A percentile compares a stretch with the other conserved stretches of the same genome.
Conservation (phyloP, 1,140 invertebrate genomes). For the Protaetia brevitarsis region DNA sequence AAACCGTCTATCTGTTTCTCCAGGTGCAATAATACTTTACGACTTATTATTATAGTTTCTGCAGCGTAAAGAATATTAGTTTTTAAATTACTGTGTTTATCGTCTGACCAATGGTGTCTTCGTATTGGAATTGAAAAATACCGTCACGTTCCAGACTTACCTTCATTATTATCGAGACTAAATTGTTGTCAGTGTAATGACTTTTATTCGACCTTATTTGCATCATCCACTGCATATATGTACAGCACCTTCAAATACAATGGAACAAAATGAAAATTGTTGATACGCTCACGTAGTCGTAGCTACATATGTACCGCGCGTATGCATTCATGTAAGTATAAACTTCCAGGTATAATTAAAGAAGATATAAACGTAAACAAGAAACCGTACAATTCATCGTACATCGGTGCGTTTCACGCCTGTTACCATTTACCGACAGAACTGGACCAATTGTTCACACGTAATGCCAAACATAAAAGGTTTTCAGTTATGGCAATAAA, state of each 20-base stretch:
- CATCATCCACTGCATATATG: conserved; percentile 6
- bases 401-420: not conserved
- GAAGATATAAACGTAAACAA: no score
- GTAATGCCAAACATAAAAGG: not conserved
- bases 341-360: no score
- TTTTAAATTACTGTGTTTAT: conserved; percentile 15
- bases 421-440: not conserved
- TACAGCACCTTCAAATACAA: conserved; percentile 1
- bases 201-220: conserved; percentile 22
- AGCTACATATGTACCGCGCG: not conserved
- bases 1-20: not conserved
- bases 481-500: conserved; percentile 20
- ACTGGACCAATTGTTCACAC: conserved; percentile 10
- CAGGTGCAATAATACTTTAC: not conserved
- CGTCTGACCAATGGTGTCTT: not conserved
- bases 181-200: conserved; percentile 23
- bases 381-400: not conserved
- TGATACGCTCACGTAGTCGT: not conserved
- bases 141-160: conserved; percentile 19
- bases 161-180: conserved; percentile 21
- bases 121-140: conserved; percentile 16
- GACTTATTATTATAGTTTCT: conserved; percentile 6
- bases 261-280: not conserved
- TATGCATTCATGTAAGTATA: no score
- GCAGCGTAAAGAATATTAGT: conserved; percentile 1